phyloP scores from a whole-genome alignment of 1,140 invertebrate species.

The Ericerus pela region DNA sequence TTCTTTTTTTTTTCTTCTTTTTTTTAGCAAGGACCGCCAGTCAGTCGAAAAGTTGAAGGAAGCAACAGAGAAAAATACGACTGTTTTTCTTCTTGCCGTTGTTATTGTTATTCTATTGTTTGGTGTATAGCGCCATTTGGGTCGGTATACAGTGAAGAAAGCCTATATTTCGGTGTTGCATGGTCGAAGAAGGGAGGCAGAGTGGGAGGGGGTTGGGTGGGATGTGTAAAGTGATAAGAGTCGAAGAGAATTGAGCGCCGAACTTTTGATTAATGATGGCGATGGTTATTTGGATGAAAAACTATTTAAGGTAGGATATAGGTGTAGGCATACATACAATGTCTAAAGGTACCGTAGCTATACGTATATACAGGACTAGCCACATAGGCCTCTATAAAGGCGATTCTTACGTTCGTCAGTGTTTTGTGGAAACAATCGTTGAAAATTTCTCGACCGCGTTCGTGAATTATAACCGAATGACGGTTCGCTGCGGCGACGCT shows the following conservation, averaged over 20 bases:
- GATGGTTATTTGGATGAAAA: slow-evolving; percentile 6
- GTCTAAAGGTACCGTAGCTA: too few relatives aligned
- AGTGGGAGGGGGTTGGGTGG: neutral
- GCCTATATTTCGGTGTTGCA: too few relatives aligned
- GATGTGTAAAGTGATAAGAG: too few relatives aligned
- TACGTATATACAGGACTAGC: too few relatives aligned
- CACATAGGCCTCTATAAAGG: too few relatives aligned
- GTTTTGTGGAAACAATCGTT: slow-evolving; percentile 2
- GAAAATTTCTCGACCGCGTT: neutral
- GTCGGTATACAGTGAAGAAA: too few relatives aligned
- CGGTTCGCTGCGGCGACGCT: too few relatives aligned
- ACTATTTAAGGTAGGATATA: slow-evolving; percentile 5
- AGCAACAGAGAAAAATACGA: slow-evolving; percentile 2
- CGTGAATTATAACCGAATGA: slow-evolving; percentile 5
- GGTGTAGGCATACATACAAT: too few relatives aligned
- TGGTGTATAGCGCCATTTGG: slow-evolving; percentile 9
- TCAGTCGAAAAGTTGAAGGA: neutral
- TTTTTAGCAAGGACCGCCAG: neutral
- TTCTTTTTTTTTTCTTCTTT: too few relatives aligned
- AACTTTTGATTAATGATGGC: slow-evolving; percentile 11
- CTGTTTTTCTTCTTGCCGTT: neutral
- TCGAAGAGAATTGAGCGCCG: slow-evolving; percentile 1
- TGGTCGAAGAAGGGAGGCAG: neutral
- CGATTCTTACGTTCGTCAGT: neutral
- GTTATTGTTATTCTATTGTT: too few relatives aligned